Conservation (phyloP, 2,113 vertebrate species). For the Gavialis gangeticus region DNA sequence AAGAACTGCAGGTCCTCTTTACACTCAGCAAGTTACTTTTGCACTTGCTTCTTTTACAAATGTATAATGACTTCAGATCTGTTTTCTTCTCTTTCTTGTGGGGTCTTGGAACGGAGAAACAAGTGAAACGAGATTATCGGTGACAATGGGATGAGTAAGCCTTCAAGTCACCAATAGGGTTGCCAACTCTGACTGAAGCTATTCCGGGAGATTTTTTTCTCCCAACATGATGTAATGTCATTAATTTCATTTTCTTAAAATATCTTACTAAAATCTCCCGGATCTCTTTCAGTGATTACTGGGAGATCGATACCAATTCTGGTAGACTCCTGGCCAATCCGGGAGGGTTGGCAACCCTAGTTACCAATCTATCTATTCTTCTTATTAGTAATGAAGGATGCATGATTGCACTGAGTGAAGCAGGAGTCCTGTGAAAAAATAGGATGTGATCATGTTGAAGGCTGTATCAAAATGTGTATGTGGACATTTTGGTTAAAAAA, state of each 20-base stretch:
- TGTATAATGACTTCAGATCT: accelerated
- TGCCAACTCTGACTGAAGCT: too few species aligned
- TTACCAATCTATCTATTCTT: neutral
- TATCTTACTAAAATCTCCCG: too few species aligned
- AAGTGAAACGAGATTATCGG: too few species aligned
- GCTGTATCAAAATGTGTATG: neutral
- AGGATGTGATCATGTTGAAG: neutral
- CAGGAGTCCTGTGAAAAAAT: neutral
- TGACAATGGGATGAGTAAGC: too few species aligned
- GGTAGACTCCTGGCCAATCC: too few species aligned
- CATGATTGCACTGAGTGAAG: neutral
- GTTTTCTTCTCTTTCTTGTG: neutral
- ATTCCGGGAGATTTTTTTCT: too few species aligned
- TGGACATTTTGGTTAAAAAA: neutral
- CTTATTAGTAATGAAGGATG: neutral
- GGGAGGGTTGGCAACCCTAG: neutral
- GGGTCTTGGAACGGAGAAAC: neutral
- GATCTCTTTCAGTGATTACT: too few species aligned
- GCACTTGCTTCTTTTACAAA: accelerated
- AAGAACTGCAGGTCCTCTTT: neutral
- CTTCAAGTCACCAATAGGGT: too few species aligned
- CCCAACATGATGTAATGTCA: too few species aligned
- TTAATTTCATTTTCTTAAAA: too few species aligned
- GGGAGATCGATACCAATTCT: too few species aligned
- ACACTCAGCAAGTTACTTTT: neutral